Base-by-base conservation (phyloP, 1,140 invertebrate species). In the Orchesella cincta region DNA sequence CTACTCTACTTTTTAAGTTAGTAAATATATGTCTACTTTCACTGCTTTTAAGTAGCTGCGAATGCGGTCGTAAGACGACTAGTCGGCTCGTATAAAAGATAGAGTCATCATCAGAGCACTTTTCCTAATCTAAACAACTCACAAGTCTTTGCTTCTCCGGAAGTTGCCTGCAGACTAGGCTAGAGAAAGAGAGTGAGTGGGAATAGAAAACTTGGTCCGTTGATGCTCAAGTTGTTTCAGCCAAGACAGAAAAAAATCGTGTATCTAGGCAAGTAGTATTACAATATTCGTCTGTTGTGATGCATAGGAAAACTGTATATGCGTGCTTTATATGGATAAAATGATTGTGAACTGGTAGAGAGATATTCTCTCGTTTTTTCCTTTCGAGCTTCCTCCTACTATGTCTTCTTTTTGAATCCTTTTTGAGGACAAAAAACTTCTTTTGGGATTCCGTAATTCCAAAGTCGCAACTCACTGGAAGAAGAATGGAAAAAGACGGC, bases 41-140 rank as follows among this genome's bases (percentile, higher is more conserved):
- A 67, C 62, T 67, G 26, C 62, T 29, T 67, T 67, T 67, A 67
- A 67, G 62, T 67, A 67, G 62, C 62, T 67, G 62, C 33, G 62
- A 67, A 67, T 67, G 62, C 31, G 62, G 62, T 67, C 31, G 31
- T 29, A 67, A 67, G 62, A 29, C 31, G 62, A 31, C 28, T 67
- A 29, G 23, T 46, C 39, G 14, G 62, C 62, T 67, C 62, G 62
- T 67, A 67, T 33, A 67, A 67, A 67, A 67, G 62, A 67, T 67
- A 67, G 62, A 67, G 62, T 67, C 62, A 67, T 67, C 62, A 67
- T 67, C 62, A 33, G 62, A 67, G 62, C 62, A 67, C 62, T 67
- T 67, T 67, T 23, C 62, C 62, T 67, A 67, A 67, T 67, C 62
- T 67, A 67, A 67, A 67, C 62, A 67, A 67, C 62, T 67, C 62